phyloP scores from a whole-genome alignment of 1,140 invertebrate species.

The Bombus superbus region DNA sequence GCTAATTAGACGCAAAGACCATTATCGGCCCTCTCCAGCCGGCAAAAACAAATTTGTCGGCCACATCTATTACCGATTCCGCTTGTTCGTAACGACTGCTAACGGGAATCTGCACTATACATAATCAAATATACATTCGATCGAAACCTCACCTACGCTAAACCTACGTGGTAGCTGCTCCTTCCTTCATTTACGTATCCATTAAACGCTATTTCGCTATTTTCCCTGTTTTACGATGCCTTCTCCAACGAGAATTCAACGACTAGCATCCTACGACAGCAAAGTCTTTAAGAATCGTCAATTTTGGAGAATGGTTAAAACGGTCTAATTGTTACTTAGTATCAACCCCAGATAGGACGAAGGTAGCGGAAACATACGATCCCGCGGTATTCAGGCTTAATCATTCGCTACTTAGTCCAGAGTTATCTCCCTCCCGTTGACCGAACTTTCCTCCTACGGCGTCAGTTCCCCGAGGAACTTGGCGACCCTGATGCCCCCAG shows the following conservation, averaged over 20 bases:
- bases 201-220: neutral
- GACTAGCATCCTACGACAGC: neutral
- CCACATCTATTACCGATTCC: constrained; percentile 51
- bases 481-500: constrained; percentile 69
- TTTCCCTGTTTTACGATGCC: neutral
- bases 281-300: neutral
- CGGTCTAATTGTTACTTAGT: constrained; percentile 37
- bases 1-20: constrained; percentile 62
- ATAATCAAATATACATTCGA: no score
- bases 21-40: constrained; percentile 51
- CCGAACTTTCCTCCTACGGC: constrained; percentile 41
- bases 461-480: constrained; percentile 56
- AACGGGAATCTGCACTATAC: neutral
- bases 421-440: constrained; percentile 49
- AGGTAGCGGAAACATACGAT: constrained; percentile 17
- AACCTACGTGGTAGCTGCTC: neutral
- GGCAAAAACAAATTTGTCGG: constrained; percentile 59
- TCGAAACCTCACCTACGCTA: neutral
- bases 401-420: constrained; percentile 59
- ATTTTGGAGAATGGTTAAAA: constrained; percentile 4
- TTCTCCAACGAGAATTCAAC: neutral
- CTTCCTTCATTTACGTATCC: neutral
- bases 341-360: neutral
- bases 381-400: constrained; percentile 52
- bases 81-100: constrained; percentile 21